Conservation (phyloP, 2,113 vertebrate genomes). For the Falco punctatus region DNA sequence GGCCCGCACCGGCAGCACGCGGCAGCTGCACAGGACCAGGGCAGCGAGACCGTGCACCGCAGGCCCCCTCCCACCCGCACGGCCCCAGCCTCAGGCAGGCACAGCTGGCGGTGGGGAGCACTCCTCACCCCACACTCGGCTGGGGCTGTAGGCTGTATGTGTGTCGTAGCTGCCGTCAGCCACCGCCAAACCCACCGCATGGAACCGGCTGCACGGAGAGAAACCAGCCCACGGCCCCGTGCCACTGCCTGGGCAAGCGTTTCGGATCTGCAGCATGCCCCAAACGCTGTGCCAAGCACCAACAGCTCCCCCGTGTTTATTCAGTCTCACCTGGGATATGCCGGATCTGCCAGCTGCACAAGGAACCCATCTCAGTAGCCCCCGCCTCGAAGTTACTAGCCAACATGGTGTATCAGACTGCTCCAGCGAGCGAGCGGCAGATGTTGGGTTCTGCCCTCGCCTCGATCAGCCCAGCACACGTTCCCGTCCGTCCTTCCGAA, state of each 20-base stretch:
- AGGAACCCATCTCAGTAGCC: too few relatives aligned
- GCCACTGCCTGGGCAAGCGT: accelerated
- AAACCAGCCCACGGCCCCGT: neutral
- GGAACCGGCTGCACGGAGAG: neutral
- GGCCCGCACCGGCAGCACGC: neutral
- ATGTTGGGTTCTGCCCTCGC: neutral
- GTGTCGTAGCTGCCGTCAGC: neutral
- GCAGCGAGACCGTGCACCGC: accelerated
- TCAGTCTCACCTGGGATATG: too few relatives aligned
- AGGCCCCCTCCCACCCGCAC: neutral
- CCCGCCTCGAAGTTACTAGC: too few relatives aligned
- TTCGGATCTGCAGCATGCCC: too few relatives aligned
- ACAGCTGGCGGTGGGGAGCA: accelerated
- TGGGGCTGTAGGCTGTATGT: neutral
- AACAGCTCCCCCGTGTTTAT: neutral
- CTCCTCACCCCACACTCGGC: accelerated
- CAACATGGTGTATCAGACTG: too few relatives aligned
- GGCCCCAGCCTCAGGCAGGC: neutral
- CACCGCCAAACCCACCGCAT: neutral
- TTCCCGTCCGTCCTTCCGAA: neutral
- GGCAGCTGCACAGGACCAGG: neutral
- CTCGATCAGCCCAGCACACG: neutral
- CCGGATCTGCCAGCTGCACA: too few relatives aligned
- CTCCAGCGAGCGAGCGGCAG: neutral
- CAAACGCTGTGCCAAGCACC: accelerated